Evolutionary conservation across 2,888 invertebrate genomes (phyloP), one percentile per base, ranked within the genome.

Genomic region (Drosophila paranaensis): DNA sequence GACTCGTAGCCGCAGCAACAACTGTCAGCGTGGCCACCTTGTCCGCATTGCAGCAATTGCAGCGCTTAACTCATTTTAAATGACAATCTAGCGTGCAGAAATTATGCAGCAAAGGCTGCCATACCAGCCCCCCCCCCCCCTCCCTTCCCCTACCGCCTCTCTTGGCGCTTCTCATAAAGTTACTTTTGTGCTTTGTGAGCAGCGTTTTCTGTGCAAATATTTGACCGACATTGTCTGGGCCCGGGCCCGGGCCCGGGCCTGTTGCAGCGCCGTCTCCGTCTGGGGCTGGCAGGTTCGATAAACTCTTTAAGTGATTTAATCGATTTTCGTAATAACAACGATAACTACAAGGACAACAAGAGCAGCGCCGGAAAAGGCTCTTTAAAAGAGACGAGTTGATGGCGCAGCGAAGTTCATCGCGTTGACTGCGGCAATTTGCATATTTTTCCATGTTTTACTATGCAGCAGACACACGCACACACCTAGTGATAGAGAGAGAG

Each of bases 11-110:
- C 20, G 16, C 6, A 45, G 20, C 14, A 37, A 46, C 43, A 13
- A 46, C 45, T 43, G 60, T 16, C 50, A 33, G 58, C 68, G 60
- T 67, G 60, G 71, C 60, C 48, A 79, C 51, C 56, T 71, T 82
- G 79, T 82, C 87, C 82, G 84, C 84, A 84, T 70, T 84, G 84
- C 84, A 84, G 84, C 85, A 83, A 69, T 86, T 74, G 80, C 77
- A 56, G 69, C 77, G 77, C 83, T 90, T 90, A 91, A 91, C 88
- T 91, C 86, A 87, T 90, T 90, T 84, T 83, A 91, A 91, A 91
- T 90, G 91, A 91, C 91, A 91, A 88, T 89, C 89, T 91, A 84
- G 91, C 91, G 91, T 91, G 91, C 90, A 77, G 63, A 85, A 87
- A 77, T 81, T 84, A 89, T 89, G 82, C 81, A 42, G 58, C 60